A percentile compares a stretch with the other conserved stretches of the same genome.
Conservation (phyloP, 2,888 invertebrate species). For the Nephrotoma flavescens region DNA sequence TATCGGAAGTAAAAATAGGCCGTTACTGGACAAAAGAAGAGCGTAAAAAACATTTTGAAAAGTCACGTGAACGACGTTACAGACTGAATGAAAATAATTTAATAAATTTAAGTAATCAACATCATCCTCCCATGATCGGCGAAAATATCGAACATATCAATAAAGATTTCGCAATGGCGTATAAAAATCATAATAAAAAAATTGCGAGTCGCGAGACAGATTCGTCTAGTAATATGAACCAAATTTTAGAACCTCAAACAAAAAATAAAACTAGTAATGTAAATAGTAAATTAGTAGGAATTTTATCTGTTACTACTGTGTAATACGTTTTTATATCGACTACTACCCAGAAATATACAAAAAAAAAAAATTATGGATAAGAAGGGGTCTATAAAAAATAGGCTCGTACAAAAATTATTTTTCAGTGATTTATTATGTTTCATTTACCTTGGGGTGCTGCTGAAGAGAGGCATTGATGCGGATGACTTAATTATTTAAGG, state of each 20-base stretch:
- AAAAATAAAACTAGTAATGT: conserved; percentile 2
- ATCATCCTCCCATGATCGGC: conserved; percentile 21
- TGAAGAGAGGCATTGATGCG: too few relatives aligned
- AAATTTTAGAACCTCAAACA: conserved; percentile 21
- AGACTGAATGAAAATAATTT: conserved; percentile 26
- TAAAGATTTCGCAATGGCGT: conserved; percentile 15
- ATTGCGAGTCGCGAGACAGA: neutral
- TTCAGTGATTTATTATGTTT: too few relatives aligned
- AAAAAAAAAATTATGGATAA: neutral
- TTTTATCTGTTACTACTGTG: conserved; percentile 40
- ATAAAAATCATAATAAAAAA: neutral
- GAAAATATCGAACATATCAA: conserved; percentile 32
- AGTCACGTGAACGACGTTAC: conserved; percentile 43
- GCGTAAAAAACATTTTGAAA: conserved; percentile 55
- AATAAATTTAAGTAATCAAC: conserved; percentile 17
- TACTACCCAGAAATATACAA: neutral
- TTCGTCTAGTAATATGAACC: neutral
- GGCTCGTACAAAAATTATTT: neutral
- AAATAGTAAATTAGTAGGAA: conserved; percentile 38
- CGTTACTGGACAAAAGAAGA: conserved; percentile 66
- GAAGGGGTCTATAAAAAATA: neutral
- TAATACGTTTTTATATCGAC: conserved; percentile 19
- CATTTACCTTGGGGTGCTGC: too few relatives aligned
- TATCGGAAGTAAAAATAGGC: conserved; percentile 60
- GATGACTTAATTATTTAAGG: too few relatives aligned